Conservation (phyloP, 2,113 vertebrate species). For the Ammodramus savannarum region DNA sequence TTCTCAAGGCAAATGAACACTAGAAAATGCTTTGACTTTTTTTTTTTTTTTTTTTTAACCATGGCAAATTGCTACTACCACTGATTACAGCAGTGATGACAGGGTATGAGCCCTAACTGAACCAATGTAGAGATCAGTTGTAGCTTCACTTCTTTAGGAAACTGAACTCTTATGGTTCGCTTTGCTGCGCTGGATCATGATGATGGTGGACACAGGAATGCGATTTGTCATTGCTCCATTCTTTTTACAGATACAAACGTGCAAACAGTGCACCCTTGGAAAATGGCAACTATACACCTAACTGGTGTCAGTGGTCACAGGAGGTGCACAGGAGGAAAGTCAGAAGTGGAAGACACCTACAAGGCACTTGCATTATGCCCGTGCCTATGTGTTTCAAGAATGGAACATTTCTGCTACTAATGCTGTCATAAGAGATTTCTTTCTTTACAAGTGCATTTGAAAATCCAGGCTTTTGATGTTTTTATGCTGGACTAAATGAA, state of each 20-base stretch:
- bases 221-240: background rate
- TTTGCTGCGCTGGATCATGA: background rate
- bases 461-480: background rate
- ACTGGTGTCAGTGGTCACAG: background rate
- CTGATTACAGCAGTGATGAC: background rate
- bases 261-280: background rate
- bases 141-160: background rate
- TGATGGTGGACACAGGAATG: background rate
- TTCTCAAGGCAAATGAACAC: slow-evolving; percentile 36
- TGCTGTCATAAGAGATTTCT: background rate
- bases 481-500: background rate
- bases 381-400: background rate
- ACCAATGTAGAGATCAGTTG: background rate
- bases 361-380: background rate
- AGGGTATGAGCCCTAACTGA: background rate
- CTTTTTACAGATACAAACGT: background rate
- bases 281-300: background rate
- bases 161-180: background rate
- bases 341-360: background rate
- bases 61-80: background rate
- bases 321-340: background rate
- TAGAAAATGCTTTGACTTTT: slow-evolving; percentile 36
- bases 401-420: background rate
- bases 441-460: background rate
- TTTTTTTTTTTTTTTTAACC: slow-evolving; percentile 5